phyloP scores from a whole-genome alignment of 2,797 vertebrate species.

The Acipenser transmontanus region DNA sequence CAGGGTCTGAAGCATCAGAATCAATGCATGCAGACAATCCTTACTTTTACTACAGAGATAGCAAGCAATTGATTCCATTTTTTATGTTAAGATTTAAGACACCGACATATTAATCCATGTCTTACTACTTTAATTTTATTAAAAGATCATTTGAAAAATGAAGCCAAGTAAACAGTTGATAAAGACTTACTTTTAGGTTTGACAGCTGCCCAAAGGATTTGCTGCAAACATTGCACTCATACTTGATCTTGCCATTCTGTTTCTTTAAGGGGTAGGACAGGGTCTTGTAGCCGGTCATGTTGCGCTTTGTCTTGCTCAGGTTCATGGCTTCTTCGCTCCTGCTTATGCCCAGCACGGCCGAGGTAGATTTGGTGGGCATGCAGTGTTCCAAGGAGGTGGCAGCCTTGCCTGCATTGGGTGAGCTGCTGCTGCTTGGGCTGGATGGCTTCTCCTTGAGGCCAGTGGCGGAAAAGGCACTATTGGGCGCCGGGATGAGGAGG shows the following conservation, averaged over 20 bases:
- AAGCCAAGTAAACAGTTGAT: too few relatives aligned
- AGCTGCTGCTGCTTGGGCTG: slow-evolving; percentile 57
- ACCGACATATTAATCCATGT: neutral
- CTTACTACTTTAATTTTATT: neutral
- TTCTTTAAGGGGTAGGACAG: slow-evolving; percentile 95
- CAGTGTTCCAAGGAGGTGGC: slow-evolving; percentile 64
- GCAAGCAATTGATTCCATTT: too few relatives aligned
- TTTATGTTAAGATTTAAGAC: too few relatives aligned
- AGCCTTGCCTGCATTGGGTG: slow-evolving; percentile 69
- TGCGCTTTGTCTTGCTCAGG: slow-evolving; percentile 71
- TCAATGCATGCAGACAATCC: too few relatives aligned
- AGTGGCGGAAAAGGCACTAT: slow-evolving; percentile 84
- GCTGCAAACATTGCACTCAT: slow-evolving; percentile 95
- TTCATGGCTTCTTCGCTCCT: slow-evolving; percentile 67
- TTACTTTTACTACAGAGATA: too few relatives aligned
- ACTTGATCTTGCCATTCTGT: slow-evolving; percentile 98
- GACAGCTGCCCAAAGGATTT: slow-evolving; percentile 98
- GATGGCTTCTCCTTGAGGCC: slow-evolving; percentile 60
- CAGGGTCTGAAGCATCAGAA: too few relatives aligned
- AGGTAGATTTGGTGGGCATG: slow-evolving; percentile 87
- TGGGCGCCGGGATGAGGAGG: slow-evolving; percentile 79
- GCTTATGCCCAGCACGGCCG: slow-evolving; percentile 55
- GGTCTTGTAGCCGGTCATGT: slow-evolving; percentile 86
- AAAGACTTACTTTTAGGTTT: slow-evolving; percentile 84
- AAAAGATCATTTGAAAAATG: neutral